Percentiles rank a stretch among this genome's conserved stretches.
Conservation (phyloP, 2,888 invertebrate species). For the Clepsis dumicolana region DNA sequence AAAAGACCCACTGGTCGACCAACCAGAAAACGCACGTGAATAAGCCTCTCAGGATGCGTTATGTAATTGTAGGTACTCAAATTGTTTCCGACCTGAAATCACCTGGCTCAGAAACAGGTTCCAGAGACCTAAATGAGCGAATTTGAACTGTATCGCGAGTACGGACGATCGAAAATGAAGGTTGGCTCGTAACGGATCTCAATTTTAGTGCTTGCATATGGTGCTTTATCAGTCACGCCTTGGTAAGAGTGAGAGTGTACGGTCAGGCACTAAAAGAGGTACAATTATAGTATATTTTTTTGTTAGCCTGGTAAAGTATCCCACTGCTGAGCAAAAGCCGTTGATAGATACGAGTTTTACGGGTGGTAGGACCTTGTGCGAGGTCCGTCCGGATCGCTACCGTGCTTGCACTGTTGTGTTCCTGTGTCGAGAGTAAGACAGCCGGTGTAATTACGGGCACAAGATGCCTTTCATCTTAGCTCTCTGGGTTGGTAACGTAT, state of each 20-base stretch:
- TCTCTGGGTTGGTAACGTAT: too few relatives aligned
- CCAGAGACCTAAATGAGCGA: background rate
- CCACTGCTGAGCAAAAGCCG: too few relatives aligned
- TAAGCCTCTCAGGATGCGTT: conserved; percentile 9
- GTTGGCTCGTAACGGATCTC: background rate
- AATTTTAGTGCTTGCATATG: conserved; percentile 30
- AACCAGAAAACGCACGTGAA: background rate
- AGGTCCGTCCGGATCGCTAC: too few relatives aligned
- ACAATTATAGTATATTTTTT: too few relatives aligned
- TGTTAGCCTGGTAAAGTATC: too few relatives aligned
- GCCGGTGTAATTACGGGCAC: too few relatives aligned
- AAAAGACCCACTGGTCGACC: background rate
- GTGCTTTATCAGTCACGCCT: conserved; percentile 37
- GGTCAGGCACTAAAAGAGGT: background rate
- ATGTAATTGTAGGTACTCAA: conserved; percentile 5
- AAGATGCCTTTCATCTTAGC: too few relatives aligned
- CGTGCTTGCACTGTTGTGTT: too few relatives aligned
- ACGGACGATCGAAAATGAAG: background rate
- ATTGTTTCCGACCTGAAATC: conserved; percentile 17
- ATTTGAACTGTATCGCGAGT: background rate
- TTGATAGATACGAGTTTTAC: too few relatives aligned
- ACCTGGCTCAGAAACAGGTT: conserved; percentile 26
- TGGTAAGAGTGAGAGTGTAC: conserved; percentile 34
- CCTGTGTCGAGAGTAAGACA: too few relatives aligned
- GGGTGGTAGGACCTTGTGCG: too few relatives aligned